Evolutionary conservation across 2,797 vertebrate genomes (phyloP).

Genomic region (Rhabdomys pumilio): DNA sequence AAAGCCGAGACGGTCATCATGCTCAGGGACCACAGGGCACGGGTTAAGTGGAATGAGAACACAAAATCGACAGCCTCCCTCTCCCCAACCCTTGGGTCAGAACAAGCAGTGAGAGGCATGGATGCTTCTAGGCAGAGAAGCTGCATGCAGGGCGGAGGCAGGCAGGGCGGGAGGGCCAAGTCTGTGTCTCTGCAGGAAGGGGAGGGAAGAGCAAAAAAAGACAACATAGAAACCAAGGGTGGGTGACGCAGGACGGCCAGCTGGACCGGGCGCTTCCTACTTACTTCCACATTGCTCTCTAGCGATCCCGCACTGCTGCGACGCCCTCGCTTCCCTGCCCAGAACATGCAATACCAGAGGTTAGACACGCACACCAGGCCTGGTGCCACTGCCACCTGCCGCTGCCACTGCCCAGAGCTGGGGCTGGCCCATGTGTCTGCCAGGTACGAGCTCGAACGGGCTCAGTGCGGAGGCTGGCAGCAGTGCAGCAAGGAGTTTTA

Average conservation of each 20-base stretch:
- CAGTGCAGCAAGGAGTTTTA: conserved; percentile 25
- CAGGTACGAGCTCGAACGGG: background rate
- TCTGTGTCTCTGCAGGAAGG: conserved; percentile 79
- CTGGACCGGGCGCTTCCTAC: conserved; percentile 93
- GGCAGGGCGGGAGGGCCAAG: conserved; percentile 88
- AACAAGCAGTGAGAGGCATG: conserved; percentile 90
- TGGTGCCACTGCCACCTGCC: conserved; percentile 75
- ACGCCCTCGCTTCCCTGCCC: conserved; percentile 99
- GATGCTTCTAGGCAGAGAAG: conserved; percentile 90
- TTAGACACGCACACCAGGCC: conserved; percentile 94
- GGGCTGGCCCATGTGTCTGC: conserved; percentile 39
- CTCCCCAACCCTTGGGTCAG: conserved; percentile 85
- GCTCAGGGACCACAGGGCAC: conserved; percentile 91
- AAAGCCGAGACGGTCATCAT: conserved; percentile 93
- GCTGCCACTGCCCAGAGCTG: conserved; percentile 47
- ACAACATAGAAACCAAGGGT: conserved; percentile 90
- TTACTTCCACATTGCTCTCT: conserved; percentile 99
- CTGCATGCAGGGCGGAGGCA: conserved; percentile 96
- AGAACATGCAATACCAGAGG: conserved; percentile 98
- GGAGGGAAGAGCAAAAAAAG: conserved; percentile 76
- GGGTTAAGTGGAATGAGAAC: conserved; percentile 91
- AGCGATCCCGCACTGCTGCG: conserved; percentile 99
- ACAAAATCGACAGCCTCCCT: conserved; percentile 66
- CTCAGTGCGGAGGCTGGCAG: conserved; percentile 43
- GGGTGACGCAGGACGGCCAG: conserved; percentile 95